A percentile compares a stretch with the other conserved stretches of the same genome.
Conservation (phyloP, 2,113 vertebrate species). For the Pandion haliaetus region DNA sequence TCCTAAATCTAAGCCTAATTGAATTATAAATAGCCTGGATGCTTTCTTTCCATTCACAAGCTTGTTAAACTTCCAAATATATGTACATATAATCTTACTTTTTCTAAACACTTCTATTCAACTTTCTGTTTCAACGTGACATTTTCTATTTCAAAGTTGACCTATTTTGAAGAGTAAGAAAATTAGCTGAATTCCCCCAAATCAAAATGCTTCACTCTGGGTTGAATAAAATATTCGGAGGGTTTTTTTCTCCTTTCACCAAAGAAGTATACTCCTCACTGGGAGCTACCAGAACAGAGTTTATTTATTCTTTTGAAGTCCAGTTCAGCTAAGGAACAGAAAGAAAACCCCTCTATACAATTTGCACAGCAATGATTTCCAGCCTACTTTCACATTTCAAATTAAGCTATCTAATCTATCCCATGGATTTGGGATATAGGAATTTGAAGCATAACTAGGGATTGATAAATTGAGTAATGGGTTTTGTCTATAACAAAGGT, state of each 20-base stretch:
- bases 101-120: conserved; percentile 5
- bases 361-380: not conserved
- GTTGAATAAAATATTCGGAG: not conserved
- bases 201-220: not conserved
- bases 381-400: not conserved
- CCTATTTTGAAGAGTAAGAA: not conserved
- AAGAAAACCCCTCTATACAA: not conserved
- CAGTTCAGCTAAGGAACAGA: not conserved
- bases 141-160: not conserved
- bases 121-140: not conserved
- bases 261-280: not conserved
- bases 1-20: conserved; percentile 55
- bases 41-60: not conserved
- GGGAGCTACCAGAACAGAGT: not conserved
- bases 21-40: conserved; percentile 33
- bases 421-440: not conserved
- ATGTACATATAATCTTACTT: not conserved
- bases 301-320: conserved; percentile 16
- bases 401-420: not conserved
- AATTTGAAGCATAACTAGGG: not conserved
- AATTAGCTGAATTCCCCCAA: not conserved
- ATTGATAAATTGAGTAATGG: not conserved
- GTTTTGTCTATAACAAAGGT: not conserved
- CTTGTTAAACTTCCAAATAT: conserved; percentile 2
- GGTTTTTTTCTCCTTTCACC: not conserved